Evolutionary conservation across 2,113 vertebrate genomes (phyloP).

Genomic region (Lynx canadensis): DNA sequence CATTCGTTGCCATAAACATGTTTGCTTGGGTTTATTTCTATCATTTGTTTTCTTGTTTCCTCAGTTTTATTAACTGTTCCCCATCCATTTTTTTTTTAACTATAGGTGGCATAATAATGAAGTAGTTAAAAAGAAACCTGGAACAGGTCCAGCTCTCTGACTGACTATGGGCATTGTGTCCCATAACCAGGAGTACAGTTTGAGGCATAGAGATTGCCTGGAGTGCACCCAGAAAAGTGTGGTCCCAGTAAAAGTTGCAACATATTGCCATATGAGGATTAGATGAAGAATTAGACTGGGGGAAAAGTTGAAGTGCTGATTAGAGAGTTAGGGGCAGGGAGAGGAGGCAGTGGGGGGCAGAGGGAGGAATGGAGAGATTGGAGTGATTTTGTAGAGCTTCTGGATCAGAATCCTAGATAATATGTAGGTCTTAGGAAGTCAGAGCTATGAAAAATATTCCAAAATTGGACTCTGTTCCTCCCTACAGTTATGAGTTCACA

Average conservation of each 20-base stretch:
- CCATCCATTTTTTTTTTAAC: neutral
- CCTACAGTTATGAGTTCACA: neutral
- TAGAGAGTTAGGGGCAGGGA: neutral
- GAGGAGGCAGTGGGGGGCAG: neutral
- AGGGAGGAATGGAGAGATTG: neutral
- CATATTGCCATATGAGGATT: neutral
- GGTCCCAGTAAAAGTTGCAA: neutral
- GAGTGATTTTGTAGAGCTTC: neutral
- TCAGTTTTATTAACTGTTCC: neutral
- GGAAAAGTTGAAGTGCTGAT: neutral
- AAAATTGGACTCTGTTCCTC: neutral
- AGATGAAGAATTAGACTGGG: neutral
- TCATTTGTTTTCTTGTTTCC: neutral
- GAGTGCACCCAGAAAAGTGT: neutral
- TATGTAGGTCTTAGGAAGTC: neutral
- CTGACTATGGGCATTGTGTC: neutral
- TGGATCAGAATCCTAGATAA: neutral
- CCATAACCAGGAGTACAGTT: neutral
- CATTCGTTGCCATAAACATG: neutral
- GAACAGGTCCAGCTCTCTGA: neutral
- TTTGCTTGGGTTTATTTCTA: neutral
- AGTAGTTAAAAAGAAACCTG: neutral
- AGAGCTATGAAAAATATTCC: neutral
- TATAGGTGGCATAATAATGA: neutral
- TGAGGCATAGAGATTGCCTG: neutral